Evolutionary conservation across 2,888 invertebrate genomes (phyloP).

Genomic region (Acanthosepion pharaonis): DNA sequence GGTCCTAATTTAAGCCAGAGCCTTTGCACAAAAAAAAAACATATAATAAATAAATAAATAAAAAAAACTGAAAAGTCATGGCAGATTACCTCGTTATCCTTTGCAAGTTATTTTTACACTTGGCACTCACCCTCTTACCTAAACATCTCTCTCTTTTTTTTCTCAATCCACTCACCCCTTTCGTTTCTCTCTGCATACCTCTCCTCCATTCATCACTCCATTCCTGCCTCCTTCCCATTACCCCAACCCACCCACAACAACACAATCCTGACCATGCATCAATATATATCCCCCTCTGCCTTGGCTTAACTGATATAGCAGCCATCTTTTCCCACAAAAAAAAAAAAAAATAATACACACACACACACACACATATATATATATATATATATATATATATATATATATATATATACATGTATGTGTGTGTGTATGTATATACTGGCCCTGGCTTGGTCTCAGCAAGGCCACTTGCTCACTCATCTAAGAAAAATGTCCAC

Average conservation of each 20-base stretch:
- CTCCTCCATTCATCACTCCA: not conserved
- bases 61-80: not conserved
- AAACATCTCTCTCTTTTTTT: too few species aligned
- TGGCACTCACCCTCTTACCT: not conserved
- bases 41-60: not conserved
- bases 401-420: not conserved
- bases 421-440: not conserved
- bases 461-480: constrained; percentile 33
- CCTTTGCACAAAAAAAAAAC: not conserved
- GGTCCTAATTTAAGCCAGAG: constrained; percentile 33
- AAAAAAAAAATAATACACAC: not conserved
- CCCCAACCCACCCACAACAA: not conserved
- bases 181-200: not conserved
- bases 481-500: constrained; percentile 13
- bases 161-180: not conserved
- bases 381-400: not conserved
- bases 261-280: constrained; percentile 22
- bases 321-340: not conserved
- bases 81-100: constrained; percentile 12
- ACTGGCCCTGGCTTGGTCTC: not conserved
- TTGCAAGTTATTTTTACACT: constrained; percentile 22
- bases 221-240: not conserved
- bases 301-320: constrained; percentile 17
- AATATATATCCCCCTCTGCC: not conserved
- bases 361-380: not conserved